Percentiles rank a stretch among this genome's conserved stretches.
phyloP scores from a whole-genome alignment of 2,888 invertebrate genomes.

The Xanthia icteritia region DNA sequence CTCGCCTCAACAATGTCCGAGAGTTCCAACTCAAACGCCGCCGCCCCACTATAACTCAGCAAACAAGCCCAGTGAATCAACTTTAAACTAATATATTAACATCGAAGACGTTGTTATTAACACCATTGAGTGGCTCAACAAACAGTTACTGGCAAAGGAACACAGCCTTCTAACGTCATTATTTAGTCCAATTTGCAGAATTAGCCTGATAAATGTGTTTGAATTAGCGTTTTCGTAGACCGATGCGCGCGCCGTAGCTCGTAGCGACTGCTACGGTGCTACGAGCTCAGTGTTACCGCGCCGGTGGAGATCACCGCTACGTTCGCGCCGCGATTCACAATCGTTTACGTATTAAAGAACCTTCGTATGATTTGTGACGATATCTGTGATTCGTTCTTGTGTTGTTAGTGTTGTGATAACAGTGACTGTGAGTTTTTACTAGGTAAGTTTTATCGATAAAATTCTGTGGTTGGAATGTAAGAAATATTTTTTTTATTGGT shows the following conservation, averaged over 20 bases:
- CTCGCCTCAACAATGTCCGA: conserved; percentile 65
- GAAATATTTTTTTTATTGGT: neutral
- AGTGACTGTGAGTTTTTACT: conserved; percentile 58
- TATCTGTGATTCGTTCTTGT: conserved; percentile 61
- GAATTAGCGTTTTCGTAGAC: conserved; percentile 86
- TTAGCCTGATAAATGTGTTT: conserved; percentile 89
- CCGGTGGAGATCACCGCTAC: conserved; percentile 71
- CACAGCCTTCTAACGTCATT: conserved; percentile 83
- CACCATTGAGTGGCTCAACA: conserved; percentile 79
- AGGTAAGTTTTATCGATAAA: conserved; percentile 51
- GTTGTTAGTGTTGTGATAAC: conserved; percentile 63
- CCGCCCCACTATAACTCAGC: conserved; percentile 72
- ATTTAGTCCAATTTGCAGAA: conserved; percentile 89
- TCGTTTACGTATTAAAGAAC: conserved; percentile 64
- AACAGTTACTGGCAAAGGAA: conserved; percentile 78
- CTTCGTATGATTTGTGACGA: conserved; percentile 64
- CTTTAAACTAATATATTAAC: conserved; percentile 83
- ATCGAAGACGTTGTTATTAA: conserved; percentile 80
- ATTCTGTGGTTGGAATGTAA: neutral
- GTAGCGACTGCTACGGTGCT: conserved; percentile 71
- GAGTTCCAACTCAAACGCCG: conserved; percentile 66
- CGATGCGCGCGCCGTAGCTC: conserved; percentile 87
- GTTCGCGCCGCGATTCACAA: conserved; percentile 61
- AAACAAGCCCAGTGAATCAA: conserved; percentile 73
- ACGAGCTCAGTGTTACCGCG: conserved; percentile 80